Conservation (phyloP, 2,797 vertebrate genomes). For the Trematomus bernacchii region DNA sequence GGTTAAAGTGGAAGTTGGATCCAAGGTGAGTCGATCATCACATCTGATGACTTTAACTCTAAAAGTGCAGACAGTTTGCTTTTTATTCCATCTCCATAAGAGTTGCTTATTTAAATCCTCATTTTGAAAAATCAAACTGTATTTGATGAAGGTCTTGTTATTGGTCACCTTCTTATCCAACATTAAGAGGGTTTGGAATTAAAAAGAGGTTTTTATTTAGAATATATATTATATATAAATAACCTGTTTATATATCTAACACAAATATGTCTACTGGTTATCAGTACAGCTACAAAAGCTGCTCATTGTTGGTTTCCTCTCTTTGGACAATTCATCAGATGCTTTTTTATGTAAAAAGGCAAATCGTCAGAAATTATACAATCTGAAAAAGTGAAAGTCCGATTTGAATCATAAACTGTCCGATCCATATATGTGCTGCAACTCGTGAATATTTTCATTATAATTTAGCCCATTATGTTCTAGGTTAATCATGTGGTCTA, state of each 20-base stretch:
- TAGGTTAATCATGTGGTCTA: no score
- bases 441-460: no score
- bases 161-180: background rate
- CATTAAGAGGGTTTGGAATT: background rate
- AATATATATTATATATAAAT: background rate
- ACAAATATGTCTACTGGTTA: no score
- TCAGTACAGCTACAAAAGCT: no score
- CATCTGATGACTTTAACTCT: background rate
- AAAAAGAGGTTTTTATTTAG: background rate
- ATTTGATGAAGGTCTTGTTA: background rate
- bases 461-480: no score
- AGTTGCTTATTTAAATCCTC: background rate
- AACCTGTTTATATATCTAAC: background rate
- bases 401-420: no score
- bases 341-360: no score
- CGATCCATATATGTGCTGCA: no score
- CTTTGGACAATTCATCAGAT: no score
- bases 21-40: constrained; percentile 61
- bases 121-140: background rate
- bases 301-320: no score
- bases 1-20: constrained; percentile 88
- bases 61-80: background rate
- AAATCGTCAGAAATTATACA: no score
- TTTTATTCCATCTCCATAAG: background rate
- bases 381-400: no score